Conservation (phyloP, 2,113 vertebrate species). For the Python bivittatus region DNA sequence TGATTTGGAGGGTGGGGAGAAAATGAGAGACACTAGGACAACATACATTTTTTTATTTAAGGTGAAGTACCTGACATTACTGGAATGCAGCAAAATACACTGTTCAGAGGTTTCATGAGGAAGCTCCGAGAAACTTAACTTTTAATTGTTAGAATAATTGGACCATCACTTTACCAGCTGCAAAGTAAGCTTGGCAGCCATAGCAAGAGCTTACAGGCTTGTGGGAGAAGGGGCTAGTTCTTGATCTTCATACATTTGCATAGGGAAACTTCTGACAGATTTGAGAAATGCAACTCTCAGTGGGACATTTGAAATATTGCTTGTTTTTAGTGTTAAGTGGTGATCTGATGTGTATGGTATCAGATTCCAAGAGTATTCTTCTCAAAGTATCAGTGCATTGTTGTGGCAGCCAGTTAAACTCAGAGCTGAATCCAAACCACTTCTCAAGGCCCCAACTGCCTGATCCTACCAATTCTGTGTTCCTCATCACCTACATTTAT, state of each 20-base stretch:
- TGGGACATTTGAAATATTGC: conserved; percentile 49
- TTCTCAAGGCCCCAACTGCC: not conserved
- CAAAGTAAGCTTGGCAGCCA: conserved; percentile 68
- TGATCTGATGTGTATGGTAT: not conserved
- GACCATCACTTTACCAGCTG: conserved; percentile 24
- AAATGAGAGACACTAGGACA: not conserved
- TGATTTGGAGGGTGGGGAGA: not conserved
- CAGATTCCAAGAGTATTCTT: not conserved
- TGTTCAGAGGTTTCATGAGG: conserved; percentile 59
- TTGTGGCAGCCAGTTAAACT: not conserved
- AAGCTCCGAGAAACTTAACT: conserved; percentile 63
- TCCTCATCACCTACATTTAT: not conserved
- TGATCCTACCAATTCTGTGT: not conserved
- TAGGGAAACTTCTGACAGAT: conserved; percentile 56
- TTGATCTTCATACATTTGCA: conserved; percentile 55
- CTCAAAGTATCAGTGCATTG: not conserved
- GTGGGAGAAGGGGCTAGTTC: conserved; percentile 48
- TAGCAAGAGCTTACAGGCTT: conserved; percentile 60
- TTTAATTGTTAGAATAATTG: conserved; percentile 53
- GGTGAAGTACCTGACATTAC: conserved; percentile 68
- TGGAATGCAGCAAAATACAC: conserved; percentile 57
- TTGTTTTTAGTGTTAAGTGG: conserved; percentile 48
- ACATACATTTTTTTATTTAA: conserved; percentile 73
- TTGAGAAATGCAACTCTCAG: conserved; percentile 55
- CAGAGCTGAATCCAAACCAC: not conserved